Evolutionary conservation across 2,888 invertebrate species (phyloP).

Genomic region (Labia minor): DNA sequence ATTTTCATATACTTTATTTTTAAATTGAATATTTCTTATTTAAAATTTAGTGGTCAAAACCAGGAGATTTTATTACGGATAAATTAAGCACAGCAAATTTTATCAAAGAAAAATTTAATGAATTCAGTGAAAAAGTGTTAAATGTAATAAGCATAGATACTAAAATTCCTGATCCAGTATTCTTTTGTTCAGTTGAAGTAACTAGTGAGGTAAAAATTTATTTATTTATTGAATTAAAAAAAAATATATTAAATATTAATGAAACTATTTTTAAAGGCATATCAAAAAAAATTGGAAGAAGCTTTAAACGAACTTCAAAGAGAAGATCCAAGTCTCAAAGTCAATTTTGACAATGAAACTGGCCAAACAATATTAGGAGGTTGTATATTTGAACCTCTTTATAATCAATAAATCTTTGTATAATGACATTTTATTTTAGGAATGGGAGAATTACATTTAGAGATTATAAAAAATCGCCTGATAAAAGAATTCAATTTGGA

Average conservation of each 20-base stretch:
- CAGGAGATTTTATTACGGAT: constrained; percentile 64
- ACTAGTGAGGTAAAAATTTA: constrained; percentile 45
- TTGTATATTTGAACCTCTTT: no score
- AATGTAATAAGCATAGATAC: constrained; percentile 41
- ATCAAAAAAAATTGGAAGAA: constrained; percentile 62
- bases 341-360: constrained; percentile 62
- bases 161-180: constrained; percentile 83
- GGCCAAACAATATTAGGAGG: constrained; percentile 78
- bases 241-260: constrained; percentile 13
- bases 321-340: constrained; percentile 84
- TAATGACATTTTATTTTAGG: constrained; percentile 43
- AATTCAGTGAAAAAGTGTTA: constrained; percentile 30
- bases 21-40: no score
- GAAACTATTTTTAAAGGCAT: constrained; percentile 44
- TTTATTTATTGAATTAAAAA: constrained; percentile 17
- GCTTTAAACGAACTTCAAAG: constrained; percentile 70
- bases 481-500: constrained; percentile 81
- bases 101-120: constrained; percentile 44
- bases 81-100: constrained; percentile 45
- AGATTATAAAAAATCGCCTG: constrained; percentile 83
- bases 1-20: no score
- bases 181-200: constrained; percentile 92
- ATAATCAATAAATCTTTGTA: not conserved
- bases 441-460: constrained; percentile 96
- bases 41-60: constrained; percentile 44